Conservation (phyloP, 2,113 vertebrate genomes). For the Ictidomys tridecemlineatus region DNA sequence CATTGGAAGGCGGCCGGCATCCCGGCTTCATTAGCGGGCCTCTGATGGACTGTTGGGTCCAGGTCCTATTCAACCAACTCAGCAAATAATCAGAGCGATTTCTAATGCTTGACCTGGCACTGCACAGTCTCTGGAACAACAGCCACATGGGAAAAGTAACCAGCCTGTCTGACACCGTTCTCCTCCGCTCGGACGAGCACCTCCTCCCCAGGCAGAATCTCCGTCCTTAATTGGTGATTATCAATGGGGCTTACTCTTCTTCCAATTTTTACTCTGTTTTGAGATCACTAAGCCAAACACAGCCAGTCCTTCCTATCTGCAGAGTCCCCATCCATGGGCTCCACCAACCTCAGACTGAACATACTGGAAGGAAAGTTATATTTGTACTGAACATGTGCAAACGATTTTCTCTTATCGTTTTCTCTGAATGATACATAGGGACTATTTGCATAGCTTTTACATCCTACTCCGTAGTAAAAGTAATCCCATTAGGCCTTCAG, state of each 20-base stretch:
- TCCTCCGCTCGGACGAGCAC: not conserved
- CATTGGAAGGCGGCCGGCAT: not conserved
- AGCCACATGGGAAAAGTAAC: fast-evolving
- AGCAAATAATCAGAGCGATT: not conserved
- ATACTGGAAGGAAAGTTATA: not conserved
- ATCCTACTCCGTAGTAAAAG: not conserved
- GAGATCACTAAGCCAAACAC: not conserved
- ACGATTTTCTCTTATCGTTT: not conserved
- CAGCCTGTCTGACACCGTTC: not conserved
- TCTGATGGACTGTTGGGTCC: not conserved
- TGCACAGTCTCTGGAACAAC: not conserved
- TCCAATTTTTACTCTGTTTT: not conserved
- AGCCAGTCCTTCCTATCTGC: not conserved
- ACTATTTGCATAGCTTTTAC: not conserved
- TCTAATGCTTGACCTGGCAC: not conserved
- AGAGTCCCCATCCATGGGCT: not conserved
- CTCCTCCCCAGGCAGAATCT: not conserved
- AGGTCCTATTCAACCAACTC: not conserved
- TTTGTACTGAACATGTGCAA: not conserved
- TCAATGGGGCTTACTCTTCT: not conserved
- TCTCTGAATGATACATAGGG: not conserved
- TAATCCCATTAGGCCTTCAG: fast-evolving
- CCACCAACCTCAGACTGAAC: not conserved
- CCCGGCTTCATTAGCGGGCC: too few relatives aligned
- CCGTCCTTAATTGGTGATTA: not conserved